Conservation (phyloP, 1,140 invertebrate genomes). For the Campoletis sonorensis region DNA sequence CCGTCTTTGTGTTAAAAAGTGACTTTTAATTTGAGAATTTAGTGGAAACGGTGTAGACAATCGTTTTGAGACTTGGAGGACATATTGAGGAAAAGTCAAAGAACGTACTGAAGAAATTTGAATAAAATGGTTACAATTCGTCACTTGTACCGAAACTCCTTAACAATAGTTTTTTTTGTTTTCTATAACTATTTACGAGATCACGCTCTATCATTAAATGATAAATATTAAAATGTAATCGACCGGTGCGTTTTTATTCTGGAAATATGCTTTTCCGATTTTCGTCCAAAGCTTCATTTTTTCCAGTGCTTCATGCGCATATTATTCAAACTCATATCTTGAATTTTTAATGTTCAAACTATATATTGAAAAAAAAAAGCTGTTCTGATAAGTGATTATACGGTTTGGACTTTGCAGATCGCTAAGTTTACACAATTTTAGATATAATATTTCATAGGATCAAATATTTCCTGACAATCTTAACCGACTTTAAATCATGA, state of each 20-base stretch:
- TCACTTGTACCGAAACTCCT: too few relatives aligned
- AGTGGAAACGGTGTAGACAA: too few relatives aligned
- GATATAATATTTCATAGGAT: constrained; percentile 35
- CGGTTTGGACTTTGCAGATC: constrained; percentile 15
- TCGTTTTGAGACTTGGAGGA: too few relatives aligned
- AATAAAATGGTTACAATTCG: too few relatives aligned
- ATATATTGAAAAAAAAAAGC: constrained; percentile 3
- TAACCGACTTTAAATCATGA: constrained; percentile 29
- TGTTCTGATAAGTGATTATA: constrained; percentile 10
- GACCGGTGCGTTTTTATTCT: background rate
- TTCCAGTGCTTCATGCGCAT: constrained; percentile 16
- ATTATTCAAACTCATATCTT: constrained; percentile 30
- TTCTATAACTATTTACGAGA: constrained; percentile 18
- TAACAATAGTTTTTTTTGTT: background rate
- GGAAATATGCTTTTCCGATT: background rate
- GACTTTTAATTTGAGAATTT: too few relatives aligned
- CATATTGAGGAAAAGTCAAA: too few relatives aligned
- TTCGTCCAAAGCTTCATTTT: background rate
- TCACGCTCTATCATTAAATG: background rate
- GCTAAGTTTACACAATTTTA: constrained; percentile 31
- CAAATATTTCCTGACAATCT: constrained; percentile 52
- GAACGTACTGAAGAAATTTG: too few relatives aligned
- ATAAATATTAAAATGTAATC: background rate
- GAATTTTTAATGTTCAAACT: constrained; percentile 33
- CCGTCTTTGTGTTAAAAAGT: too few relatives aligned